Percentiles rank a stretch among this genome's conserved stretches.
Evolutionary conservation across 2,888 invertebrate genomes (phyloP).

Genomic region (Chalcis sispes): DNA sequence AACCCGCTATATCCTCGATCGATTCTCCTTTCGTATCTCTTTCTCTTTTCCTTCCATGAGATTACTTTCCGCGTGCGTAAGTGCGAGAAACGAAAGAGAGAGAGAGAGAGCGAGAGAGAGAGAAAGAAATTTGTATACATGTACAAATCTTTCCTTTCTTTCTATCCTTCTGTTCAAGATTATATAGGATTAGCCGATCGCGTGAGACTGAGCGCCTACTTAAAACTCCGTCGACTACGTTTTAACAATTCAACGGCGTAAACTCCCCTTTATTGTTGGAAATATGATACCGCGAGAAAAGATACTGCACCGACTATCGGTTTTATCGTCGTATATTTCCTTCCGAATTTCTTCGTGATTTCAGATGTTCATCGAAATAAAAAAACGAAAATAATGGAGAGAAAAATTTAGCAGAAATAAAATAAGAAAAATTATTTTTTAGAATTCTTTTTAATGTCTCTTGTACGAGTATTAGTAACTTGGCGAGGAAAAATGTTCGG

Average conservation of each 20-base stretch:
- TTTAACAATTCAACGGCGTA: constrained; percentile 48
- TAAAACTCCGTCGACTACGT: constrained; percentile 50
- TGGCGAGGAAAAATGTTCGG: too few relatives aligned
- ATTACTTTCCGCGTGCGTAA: constrained; percentile 30
- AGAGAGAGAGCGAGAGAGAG: too few relatives aligned
- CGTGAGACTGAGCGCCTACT: constrained; percentile 31
- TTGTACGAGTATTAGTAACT: too few relatives aligned
- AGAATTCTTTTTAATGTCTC: too few relatives aligned
- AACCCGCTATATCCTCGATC: constrained; percentile 3
- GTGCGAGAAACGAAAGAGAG: too few relatives aligned
- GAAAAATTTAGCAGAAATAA: too few relatives aligned
- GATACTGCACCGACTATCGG: constrained; percentile 19
- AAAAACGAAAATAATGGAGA: too few relatives aligned
- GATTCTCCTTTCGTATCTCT: constrained; percentile 3
- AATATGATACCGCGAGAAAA: constrained; percentile 25
- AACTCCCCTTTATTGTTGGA: not conserved
- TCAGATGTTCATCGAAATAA: too few relatives aligned
- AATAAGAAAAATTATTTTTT: too few relatives aligned
- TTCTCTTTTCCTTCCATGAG: not conserved
- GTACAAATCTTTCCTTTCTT: too few relatives aligned
- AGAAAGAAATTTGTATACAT: too few relatives aligned
- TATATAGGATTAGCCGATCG: constrained; percentile 49
- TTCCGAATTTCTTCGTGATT: too few relatives aligned
- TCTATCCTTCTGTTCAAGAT: constrained; percentile 40
- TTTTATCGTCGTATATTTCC: constrained; percentile 27